Conservation (phyloP, 2,113 vertebrate species). For the Onychorhynchus coronatus region DNA sequence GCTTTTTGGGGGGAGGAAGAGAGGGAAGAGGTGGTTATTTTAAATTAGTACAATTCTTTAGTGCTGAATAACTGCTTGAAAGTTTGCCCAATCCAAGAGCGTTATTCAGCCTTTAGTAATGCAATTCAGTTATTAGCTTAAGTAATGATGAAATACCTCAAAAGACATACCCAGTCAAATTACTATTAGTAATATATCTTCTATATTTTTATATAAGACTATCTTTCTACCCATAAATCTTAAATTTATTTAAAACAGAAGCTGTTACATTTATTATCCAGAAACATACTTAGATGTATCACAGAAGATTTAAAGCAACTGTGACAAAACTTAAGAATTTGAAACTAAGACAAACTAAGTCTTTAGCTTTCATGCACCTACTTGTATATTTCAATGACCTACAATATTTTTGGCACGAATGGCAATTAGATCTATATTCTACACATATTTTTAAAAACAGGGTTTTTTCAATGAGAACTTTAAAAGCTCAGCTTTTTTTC, state of each 20-base stretch:
- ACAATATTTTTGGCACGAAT: background rate
- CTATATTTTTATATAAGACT: conserved; percentile 16
- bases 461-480: background rate
- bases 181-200: conserved; percentile 22
- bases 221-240: conserved; percentile 14
- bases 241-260: conserved; percentile 42
- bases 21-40: background rate
- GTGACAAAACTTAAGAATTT: conserved; percentile 5
- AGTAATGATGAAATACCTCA: conserved; percentile 54
- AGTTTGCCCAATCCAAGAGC: background rate
- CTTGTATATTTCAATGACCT: background rate
- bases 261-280: conserved; percentile 1
- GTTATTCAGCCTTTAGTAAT: background rate
- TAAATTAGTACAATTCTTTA: background rate
- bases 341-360: background rate
- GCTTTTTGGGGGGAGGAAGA: rapidly evolving
- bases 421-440: background rate
- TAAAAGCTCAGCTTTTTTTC: background rate
- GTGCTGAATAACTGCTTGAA: background rate
- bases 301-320: background rate
- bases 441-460: background rate
- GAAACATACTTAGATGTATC: conserved; percentile 4
- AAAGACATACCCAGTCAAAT: background rate
- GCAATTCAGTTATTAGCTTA: conserved; percentile 46
- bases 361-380: background rate